Percentiles rank a stretch among this genome's conserved stretches.
Evolutionary conservation across 2,797 vertebrate genomes (phyloP).

Genomic region (Poecile montanus): DNA sequence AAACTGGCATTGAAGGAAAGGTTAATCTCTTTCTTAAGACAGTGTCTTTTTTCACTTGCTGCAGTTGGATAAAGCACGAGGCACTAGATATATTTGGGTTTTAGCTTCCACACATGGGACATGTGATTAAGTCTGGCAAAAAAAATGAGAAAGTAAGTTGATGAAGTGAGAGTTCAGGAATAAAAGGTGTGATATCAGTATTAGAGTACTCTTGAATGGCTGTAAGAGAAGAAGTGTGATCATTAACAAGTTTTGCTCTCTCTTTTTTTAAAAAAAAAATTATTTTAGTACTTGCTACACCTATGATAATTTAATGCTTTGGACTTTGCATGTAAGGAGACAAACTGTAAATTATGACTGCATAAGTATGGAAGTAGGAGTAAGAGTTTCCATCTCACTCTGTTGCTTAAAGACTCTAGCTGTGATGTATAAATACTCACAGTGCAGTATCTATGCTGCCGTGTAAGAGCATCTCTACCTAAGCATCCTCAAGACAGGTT

Average conservation of each 20-base stretch:
- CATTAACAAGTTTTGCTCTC: fast-evolving
- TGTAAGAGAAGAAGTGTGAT: background rate
- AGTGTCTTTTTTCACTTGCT: background rate
- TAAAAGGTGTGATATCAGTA: background rate
- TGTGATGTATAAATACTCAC: background rate
- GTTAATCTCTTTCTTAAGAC: background rate
- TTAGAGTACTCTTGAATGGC: background rate
- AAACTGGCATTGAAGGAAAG: background rate
- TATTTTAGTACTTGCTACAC: background rate
- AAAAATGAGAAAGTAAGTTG: background rate
- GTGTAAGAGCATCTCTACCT: background rate
- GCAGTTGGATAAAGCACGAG: background rate
- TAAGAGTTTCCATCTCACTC: background rate
- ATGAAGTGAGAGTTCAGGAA: background rate
- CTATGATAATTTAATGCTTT: background rate
- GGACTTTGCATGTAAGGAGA: background rate
- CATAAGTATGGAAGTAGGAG: background rate
- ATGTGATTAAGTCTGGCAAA: background rate
- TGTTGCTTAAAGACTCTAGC: background rate
- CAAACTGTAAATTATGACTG: background rate
- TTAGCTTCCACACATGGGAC: background rate
- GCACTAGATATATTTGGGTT: background rate
- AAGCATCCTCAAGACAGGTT: background rate
- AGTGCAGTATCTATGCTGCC: background rate
- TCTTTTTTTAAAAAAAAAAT: no score